Conservation (phyloP, 2,888 invertebrate genomes). For the Caenorhabditis imperialis region DNA sequence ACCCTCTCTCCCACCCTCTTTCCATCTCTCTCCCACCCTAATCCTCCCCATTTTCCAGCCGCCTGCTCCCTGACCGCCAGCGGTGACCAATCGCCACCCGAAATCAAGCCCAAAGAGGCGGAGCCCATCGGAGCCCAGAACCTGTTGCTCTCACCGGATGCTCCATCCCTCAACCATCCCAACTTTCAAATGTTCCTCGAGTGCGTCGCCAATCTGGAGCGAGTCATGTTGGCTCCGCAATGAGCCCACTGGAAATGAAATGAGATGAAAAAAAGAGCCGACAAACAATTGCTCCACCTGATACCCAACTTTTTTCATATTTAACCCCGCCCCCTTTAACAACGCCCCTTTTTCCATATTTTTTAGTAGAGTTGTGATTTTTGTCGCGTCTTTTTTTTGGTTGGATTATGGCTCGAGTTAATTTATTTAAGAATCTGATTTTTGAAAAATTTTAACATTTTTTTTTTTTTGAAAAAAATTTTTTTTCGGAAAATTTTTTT, state of each 20-base stretch:
- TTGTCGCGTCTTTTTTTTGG: too few species aligned
- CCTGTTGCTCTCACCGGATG: constrained; percentile 21
- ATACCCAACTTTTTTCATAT: constrained; percentile 47
- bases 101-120: constrained; percentile 18
- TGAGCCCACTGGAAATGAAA: not conserved
- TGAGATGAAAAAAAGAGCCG: constrained; percentile 1
- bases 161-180: constrained; percentile 27
- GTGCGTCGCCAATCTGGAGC: constrained; percentile 22
- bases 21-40: too few species aligned
- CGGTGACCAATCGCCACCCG: constrained; percentile 42
- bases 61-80: constrained; percentile 20
- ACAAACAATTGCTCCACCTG: constrained; percentile 16
- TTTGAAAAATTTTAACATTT: too few species aligned
- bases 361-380: not conserved
- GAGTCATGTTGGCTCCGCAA: constrained; percentile 15
- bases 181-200: constrained; percentile 43
- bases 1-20: too few species aligned
- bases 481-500: too few species aligned
- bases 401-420: too few species aligned
- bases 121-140: constrained; percentile 26
- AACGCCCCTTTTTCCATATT: constrained; percentile 2
- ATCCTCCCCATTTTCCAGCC: not conserved
- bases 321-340: constrained; percentile 30
- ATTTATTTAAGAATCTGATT: too few species aligned
- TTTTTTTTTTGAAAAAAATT: too few species aligned